Conservation (phyloP, 2,888 invertebrate species). For the Macrophya alboannulata region DNA sequence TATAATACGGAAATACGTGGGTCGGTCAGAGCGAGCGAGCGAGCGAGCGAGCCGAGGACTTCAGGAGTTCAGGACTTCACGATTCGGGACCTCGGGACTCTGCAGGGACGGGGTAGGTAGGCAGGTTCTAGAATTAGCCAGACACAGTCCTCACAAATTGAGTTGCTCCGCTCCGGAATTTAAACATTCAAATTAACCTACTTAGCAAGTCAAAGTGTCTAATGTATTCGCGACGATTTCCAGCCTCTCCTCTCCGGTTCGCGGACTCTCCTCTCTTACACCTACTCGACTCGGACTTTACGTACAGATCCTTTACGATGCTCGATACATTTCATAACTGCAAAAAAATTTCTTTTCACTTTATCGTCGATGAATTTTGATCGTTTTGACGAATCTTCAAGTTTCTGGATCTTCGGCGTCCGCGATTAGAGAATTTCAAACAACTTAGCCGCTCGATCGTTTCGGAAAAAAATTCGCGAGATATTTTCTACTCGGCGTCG, state of each 20-base stretch:
- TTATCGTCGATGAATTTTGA: too few relatives aligned
- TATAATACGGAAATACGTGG: constrained; percentile 65
- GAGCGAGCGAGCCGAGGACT: neutral
- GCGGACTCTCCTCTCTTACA: neutral
- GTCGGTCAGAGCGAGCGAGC: neutral
- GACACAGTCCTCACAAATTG: constrained; percentile 75
- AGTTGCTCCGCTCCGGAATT: constrained; percentile 76
- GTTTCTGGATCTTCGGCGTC: too few relatives aligned
- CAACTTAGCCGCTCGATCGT: too few relatives aligned
- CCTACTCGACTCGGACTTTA: neutral
- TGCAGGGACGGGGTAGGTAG: neutral
- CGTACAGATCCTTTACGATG: neutral
- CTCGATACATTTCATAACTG: neutral
- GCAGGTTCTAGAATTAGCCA: constrained; percentile 70
- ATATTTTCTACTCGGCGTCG: too few relatives aligned
- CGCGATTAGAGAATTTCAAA: too few relatives aligned
- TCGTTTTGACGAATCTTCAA: too few relatives aligned
- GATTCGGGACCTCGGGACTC: constrained; percentile 30
- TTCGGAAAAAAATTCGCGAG: too few relatives aligned
- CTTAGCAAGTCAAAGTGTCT: constrained; percentile 77
- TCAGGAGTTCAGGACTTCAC: neutral
- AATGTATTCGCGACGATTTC: constrained; percentile 69
- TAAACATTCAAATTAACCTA: constrained; percentile 78
- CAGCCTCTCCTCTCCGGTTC: neutral
- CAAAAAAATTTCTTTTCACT: too few relatives aligned